A percentile compares a stretch with the other conserved stretches of the same genome.
These are phyloP conservation scores for Heterodera schachtii DNA, from an alignment of 1,140 invertebrate species.

Conservation along the genomic window DNA sequence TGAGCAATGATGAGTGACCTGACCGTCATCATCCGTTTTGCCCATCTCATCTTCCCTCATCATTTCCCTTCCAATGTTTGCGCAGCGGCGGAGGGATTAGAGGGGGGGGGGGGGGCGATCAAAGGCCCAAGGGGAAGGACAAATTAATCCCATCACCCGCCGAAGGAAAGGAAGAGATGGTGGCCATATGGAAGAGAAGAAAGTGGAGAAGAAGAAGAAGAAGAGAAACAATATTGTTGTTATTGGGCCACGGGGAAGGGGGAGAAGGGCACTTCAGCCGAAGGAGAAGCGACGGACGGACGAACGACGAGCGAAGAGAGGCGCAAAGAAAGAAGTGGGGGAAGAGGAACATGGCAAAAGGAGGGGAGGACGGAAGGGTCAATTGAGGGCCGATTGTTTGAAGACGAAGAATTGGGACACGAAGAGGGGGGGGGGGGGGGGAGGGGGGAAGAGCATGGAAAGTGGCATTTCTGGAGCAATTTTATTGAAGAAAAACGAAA, in stretches of 20 bases:
- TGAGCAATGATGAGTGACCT: background rate
- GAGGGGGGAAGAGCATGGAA: background rate
- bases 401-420: background rate
- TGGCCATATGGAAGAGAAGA: slow-evolving; percentile 5
- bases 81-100: background rate
- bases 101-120: background rate
- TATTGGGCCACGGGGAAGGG: background rate
- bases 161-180: too few species aligned
- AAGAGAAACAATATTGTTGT: slow-evolving; percentile 11
- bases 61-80: background rate
- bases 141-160: slow-evolving; percentile 7
- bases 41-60: background rate
- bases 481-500: background rate
- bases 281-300: background rate
- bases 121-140: background rate
- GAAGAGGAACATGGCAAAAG: too few species aligned
- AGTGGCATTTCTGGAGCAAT: background rate
- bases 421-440: background rate
- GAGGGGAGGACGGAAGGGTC: background rate
- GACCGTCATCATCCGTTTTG: background rate
- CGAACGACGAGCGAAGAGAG: background rate
- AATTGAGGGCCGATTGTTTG: slow-evolving; percentile 13
- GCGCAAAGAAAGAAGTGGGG: too few species aligned
- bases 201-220: background rate
- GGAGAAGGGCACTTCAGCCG: background rate